Percentiles rank a stretch among this genome's conserved stretches.
Conservation (phyloP, 2,797 vertebrate genomes). For the Florisuga fusca region DNA sequence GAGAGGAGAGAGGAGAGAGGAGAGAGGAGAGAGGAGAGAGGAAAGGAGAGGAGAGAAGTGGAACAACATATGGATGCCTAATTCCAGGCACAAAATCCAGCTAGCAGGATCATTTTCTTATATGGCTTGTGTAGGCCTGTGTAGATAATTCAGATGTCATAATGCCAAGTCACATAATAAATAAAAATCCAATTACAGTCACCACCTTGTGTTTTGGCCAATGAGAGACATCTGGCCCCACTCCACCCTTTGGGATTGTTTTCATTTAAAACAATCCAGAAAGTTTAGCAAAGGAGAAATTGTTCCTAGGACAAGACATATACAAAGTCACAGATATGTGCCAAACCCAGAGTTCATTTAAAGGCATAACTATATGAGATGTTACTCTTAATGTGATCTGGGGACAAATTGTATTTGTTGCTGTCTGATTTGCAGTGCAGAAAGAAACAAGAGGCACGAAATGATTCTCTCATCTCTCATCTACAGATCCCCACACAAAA, state of each 20-base stretch:
- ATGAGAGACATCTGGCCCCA: not conserved
- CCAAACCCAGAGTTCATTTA: not conserved
- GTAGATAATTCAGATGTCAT: slow-evolving; percentile 2
- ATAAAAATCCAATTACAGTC: not conserved
- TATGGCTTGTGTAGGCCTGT: not conserved
- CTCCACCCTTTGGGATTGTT: not conserved
- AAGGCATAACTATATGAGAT: not conserved
- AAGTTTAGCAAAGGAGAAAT: not conserved
- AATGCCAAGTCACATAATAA: slow-evolving; percentile 31
- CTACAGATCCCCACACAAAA: not conserved
- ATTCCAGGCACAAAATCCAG: not conserved
- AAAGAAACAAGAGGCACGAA: not conserved
- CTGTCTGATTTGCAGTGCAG: not conserved
- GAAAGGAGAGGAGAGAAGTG: not conserved
- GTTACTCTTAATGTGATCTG: not conserved
- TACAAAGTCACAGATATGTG: not conserved
- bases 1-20: too few species aligned
- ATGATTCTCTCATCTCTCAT: not conserved
- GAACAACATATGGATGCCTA: not conserved
- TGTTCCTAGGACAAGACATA: not conserved
- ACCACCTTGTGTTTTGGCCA: not conserved
- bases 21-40: not conserved
- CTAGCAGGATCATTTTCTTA: not conserved
- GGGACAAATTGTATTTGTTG: not conserved
- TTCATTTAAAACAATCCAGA: not conserved